Evolutionary conservation across 2,113 vertebrate genomes (phyloP), one percentile per base, ranked within the genome.

Genomic region (Ochotona princeps): DNA sequence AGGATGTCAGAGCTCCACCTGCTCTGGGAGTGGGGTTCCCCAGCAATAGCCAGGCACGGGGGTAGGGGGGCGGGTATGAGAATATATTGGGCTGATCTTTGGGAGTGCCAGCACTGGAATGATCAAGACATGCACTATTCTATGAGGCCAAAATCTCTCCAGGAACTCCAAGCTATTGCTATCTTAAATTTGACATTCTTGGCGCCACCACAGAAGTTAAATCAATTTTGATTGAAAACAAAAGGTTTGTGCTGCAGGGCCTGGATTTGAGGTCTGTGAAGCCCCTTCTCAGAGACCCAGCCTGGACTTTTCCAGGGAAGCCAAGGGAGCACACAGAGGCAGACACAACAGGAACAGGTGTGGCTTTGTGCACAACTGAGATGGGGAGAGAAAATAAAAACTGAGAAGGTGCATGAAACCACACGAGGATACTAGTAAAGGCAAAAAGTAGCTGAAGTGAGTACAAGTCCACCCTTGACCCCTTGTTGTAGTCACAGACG

Each of bases 401-500:
- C 0, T 2, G n/a, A 92, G 35, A 9, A 82, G 61, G 2, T 12
- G 3, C 30, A 38, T 20, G 8, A 79, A 74, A 30, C 15, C 20
- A 38, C 8, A 18, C 21, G 1, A 76, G 44, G 32, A 63, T 44
- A 23, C 28, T 63, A 70, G 26, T 0, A 57, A 32, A 23, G 32
- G 51, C 47, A 26, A 0, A 2, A 92, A 30, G n/a, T 5, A 44
- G 84, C 35, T 61, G 95, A 96, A 96, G 14, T 0, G 0, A 32
- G 87, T 35, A 44, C 44, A 23, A 3, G 30, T 51, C 60, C 88
- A 54, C 47, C n/a, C n/a, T 72, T 79, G 30, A 75, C 78, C 92
- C 91, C 63, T 95, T 65, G 81, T 90, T 93, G 93, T 91, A 67
- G 88, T 35, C 83, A 84, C 47, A 96, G 92, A 96, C 72, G 93